Evolutionary conservation across 2,888 invertebrate genomes (phyloP).

Genomic region (Drosophila kanekoi): DNA sequence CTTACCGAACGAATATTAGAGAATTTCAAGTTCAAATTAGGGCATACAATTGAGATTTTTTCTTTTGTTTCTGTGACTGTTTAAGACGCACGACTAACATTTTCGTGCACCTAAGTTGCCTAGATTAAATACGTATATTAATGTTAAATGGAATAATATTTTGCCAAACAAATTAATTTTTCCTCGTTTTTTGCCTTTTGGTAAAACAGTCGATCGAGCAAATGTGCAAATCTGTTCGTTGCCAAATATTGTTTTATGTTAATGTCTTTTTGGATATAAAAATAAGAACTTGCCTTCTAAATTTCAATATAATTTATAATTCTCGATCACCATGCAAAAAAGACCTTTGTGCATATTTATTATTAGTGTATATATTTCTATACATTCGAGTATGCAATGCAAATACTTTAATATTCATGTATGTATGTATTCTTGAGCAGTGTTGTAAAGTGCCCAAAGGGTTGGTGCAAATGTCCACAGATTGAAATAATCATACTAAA

Average conservation of each 20-base stretch:
- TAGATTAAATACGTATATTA: no score
- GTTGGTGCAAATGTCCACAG: no score
- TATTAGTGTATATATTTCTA: no score
- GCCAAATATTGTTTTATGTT: no score
- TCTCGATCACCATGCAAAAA: neutral
- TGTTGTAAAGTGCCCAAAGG: neutral
- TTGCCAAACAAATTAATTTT: neutral
- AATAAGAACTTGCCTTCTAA: neutral
- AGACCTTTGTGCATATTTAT: no score
- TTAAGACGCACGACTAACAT: no score
- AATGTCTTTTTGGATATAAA: neutral
- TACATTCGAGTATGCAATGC: neutral
- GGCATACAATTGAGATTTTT: neutral
- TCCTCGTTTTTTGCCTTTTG: neutral
- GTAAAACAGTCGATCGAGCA: neutral
- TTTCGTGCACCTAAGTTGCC: no score
- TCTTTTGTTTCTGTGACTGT: no score
- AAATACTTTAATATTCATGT: neutral
- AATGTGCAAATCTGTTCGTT: no score
- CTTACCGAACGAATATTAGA: neutral
- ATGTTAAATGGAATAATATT: neutral
- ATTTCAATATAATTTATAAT: neutral
- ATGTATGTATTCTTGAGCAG: conserved; percentile 6
- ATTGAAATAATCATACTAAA: no score
- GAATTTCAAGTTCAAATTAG: neutral